These are phyloP conservation scores for Anoplolepis gracilipes DNA, from an alignment of 1,140 invertebrate genomes.

Conservation along the genomic window DNA sequence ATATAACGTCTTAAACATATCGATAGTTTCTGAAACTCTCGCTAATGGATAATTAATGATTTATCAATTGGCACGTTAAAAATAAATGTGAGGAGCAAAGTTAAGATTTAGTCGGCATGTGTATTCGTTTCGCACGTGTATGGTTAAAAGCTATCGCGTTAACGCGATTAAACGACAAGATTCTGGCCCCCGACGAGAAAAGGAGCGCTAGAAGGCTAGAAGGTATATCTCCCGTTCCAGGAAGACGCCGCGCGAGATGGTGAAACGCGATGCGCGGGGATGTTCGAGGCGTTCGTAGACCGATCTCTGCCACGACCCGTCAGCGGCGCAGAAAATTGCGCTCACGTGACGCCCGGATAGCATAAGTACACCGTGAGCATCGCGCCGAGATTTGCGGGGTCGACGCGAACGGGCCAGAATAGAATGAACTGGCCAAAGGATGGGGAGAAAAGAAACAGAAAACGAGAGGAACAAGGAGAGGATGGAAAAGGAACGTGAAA, in stretches of 20 bases:
- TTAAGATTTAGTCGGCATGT: neutral
- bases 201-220: slow-evolving; percentile 12
- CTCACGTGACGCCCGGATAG: slow-evolving; percentile 70
- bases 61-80: neutral
- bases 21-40: slow-evolving; percentile 27
- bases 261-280: slow-evolving; percentile 67
- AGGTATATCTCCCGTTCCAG: slow-evolving; percentile 56
- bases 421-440: slow-evolving; percentile 1
- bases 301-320: slow-evolving; percentile 69
- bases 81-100: neutral
- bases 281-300: slow-evolving; percentile 63
- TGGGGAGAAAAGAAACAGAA: neutral
- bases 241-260: slow-evolving; percentile 66
- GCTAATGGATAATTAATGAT: neutral
- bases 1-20: slow-evolving; percentile 23
- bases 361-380: slow-evolving; percentile 64
- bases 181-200: slow-evolving; percentile 13
- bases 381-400: slow-evolving; percentile 46
- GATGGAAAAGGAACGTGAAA: slow-evolving; percentile 57
- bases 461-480: slow-evolving; percentile 10
- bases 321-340: slow-evolving; percentile 74
- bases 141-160: slow-evolving; percentile 23
- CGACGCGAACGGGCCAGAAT: slow-evolving; percentile 27
- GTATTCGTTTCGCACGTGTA: slow-evolving; percentile 2
- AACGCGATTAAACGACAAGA: slow-evolving; percentile 56